Evolutionary conservation across 1,140 invertebrate species (phyloP), one percentile per base, ranked within the genome.

Genomic region (Papilio helenus): DNA sequence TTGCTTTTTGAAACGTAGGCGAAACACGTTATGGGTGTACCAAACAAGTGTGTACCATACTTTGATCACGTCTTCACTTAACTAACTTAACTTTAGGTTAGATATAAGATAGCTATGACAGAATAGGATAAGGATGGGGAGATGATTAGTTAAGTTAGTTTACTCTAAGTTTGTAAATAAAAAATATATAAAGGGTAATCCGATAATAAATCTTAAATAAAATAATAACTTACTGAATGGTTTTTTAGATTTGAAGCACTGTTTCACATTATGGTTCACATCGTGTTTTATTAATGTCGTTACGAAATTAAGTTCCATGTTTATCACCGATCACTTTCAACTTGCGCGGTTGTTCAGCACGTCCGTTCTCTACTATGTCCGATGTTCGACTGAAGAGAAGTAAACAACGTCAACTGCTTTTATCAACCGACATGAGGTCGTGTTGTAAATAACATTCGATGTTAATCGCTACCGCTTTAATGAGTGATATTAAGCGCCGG

Each of bases 211-310:
- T 49, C 3, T 49, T 16, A 7, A 55, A 55, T 80, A 79, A 49
- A 81, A 80, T 72, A 20, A 81, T 26, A 29, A 91, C 92, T 94
- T 88, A 95, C 94, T 86, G 80, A 94, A 95, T 23, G 90, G 84
- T 84, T 92, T 94, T 88, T 94, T 95, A 7, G 88, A 83, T 86
- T 94, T 94, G 82, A 94, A 94, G 82, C 93, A 94, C 89, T 94
- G 88, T 88, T 88, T 93, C 82, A 95, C 91, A 87, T 95, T 95
- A 80, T 94, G 91, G 79, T 95, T 95, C 79, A 95, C 87, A 86
- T 95, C 94, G 84, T 94, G 94, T 87, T 93, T 94, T 68, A 95
- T 90, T 80, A 94, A 84, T 18, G 90, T 92, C 55, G 91, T 91
- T 86, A 94, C 85, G 79, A 94, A 92, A 81, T 94, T 93, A 61